Evolutionary conservation across 2,888 invertebrate genomes (phyloP), one percentile per base, ranked within the genome.

Genomic region (Eueremaeus valkanovi): DNA sequence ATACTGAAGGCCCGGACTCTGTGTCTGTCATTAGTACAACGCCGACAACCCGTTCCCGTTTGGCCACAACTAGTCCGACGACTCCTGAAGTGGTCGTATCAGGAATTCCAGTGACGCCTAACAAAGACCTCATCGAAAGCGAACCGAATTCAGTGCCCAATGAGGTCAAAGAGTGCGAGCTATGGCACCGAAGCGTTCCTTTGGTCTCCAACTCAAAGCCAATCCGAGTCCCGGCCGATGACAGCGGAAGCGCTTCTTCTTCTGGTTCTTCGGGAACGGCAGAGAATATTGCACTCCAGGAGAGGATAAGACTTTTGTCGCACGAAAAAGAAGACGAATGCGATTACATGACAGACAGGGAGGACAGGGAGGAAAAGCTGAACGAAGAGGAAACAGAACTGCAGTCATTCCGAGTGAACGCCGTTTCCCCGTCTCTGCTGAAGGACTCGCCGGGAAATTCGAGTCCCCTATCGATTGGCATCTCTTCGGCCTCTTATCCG

Each of bases 41-140:
- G 11, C 61, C 61, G 6, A 31, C 31, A 13, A n/a, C 31, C 31
- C 61, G 61, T n/a, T 27, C 70, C 1, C 42, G 70, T 27, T 1
- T 70, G 31, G 1, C 31, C 31, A 73, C 27, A 18, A 40, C 58
- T 21, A 75, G 73, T 29, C 68, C 78, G 55, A 70, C 77, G 21
- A 73, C 77, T 27, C 78, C 78, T 33, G 78, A 78, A 77, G 78
- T 78, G 13, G 73, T 76, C 33, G 63, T 77, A 0, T 68, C 78
- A 16, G 61, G 76, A 16, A 77, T 76, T 27, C 70, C 70, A 3
- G 18, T 77, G n/a, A 55, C 78, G 21, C 73, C 78, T 0, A 75
- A 77, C 3, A 73, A 73, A 73, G 61, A 55, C 31, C 13, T 18
- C 9, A 31, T 11, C 3, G 61, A 61, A 3, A 21, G 31, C 18